Percentiles rank a stretch among this genome's conserved stretches.
Conservation (phyloP, 2,797 vertebrate genomes). For the Melanogrammus aeglefinus region DNA sequence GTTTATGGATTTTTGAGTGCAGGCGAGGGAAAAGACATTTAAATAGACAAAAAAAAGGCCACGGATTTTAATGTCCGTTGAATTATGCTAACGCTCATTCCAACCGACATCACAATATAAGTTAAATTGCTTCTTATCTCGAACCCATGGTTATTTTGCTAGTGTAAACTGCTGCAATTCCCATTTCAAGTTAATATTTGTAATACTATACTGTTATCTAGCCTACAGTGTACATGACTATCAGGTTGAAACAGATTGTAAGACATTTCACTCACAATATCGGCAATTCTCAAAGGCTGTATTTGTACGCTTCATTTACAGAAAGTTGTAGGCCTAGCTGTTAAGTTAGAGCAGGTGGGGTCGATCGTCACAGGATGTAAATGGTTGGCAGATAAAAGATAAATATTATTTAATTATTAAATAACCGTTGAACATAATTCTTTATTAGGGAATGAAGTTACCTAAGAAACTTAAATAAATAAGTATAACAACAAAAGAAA, state of each 20-base stretch:
- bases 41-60: not conserved
- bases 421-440: not conserved
- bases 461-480: not conserved
- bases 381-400: not conserved
- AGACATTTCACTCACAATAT: not conserved
- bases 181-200: not conserved
- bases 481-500: not conserved
- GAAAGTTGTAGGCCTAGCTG: not conserved
- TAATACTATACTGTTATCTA: not conserved
- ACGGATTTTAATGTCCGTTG: not conserved
- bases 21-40: not conserved
- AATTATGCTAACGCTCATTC: not conserved
- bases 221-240: not conserved
- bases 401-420: not conserved
- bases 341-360: no score
- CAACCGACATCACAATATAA: not conserved
- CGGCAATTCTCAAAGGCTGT: not conserved
- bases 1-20: not conserved
- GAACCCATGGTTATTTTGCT: not conserved
- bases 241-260: not conserved
- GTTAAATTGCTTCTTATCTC: not conserved
- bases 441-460: not conserved
- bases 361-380: no score
- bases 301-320: not conserved
- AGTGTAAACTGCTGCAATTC: not conserved